These are phyloP conservation scores for Sandelia bainsii DNA, from an alignment of 2,797 vertebrate genomes.

Conservation along the genomic window DNA sequence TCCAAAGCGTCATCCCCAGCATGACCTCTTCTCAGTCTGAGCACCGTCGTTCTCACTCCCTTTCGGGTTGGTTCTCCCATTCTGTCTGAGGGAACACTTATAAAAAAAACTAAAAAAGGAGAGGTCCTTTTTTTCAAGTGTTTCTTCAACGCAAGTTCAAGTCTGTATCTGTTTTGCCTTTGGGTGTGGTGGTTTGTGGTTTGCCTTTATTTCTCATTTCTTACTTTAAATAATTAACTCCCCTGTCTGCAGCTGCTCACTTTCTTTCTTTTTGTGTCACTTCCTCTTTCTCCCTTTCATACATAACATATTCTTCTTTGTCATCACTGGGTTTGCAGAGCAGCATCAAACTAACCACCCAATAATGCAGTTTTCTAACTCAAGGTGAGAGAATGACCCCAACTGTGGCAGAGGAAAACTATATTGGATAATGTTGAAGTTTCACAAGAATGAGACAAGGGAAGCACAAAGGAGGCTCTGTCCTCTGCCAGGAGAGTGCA, in stretches of 20 bases:
- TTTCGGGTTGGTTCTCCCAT: conserved; percentile 81
- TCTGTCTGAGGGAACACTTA: conserved; percentile 56
- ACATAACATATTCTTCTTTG: conserved; percentile 70
- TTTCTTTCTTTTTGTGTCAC: conserved; percentile 16
- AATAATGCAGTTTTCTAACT: conserved; percentile 30
- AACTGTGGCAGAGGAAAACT: conserved; percentile 20
- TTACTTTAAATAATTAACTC: conserved; percentile 22
- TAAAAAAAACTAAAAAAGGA: conserved; percentile 20
- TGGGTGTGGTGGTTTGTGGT: conserved; percentile 55
- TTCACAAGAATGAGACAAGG: conserved; percentile 71
- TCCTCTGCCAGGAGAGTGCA: conserved; percentile 75
- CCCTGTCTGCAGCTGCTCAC: conserved; percentile 37
- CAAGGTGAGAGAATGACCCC: conserved; percentile 57
- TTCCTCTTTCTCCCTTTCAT: conserved; percentile 54
- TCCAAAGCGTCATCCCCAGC: conserved; percentile 76
- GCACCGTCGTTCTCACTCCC: conserved; percentile 77
- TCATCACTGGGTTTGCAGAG: conserved; percentile 60
- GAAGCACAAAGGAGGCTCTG: conserved; percentile 83
- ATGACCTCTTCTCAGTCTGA: conserved; percentile 78
- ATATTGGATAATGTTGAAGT: conserved; percentile 74
- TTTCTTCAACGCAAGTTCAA: conserved; percentile 52
- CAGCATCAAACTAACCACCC: conserved; percentile 39
- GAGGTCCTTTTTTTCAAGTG: conserved; percentile 45
- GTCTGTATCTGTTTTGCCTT: conserved; percentile 51
- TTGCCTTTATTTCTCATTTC: conserved; percentile 42